Percentiles rank a stretch among this genome's conserved stretches.
These are phyloP conservation scores for Phacellophora camtschatica DNA, from an alignment of 30 jellyfish, hydroid and myxozoan genomes.

Conservation along the genomic window DNA sequence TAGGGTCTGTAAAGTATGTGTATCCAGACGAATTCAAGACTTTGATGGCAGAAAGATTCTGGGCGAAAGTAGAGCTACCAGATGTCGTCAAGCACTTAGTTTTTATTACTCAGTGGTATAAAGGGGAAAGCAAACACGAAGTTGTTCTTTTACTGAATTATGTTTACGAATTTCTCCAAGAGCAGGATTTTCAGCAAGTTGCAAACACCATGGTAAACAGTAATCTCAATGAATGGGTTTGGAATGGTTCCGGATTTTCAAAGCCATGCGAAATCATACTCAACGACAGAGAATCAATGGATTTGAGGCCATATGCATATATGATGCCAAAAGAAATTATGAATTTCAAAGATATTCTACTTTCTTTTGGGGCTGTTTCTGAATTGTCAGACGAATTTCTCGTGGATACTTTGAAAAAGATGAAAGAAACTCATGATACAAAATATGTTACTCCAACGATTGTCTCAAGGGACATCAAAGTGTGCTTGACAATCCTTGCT, in stretches of 20 bases:
- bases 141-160: neutral
- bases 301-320: conserved; percentile 28
- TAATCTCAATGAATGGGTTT: conserved; percentile 4
- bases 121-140: neutral
- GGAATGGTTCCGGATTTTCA: conserved; percentile 38
- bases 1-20: neutral
- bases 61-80: neutral
- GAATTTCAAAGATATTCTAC: neutral
- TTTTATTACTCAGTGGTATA: neutral
- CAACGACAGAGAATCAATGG: neutral
- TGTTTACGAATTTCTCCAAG: neutral
- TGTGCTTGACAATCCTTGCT: neutral
- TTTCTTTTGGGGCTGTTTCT: neutral
- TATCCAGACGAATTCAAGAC: neutral
- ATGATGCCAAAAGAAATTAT: conserved; percentile 7
- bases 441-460: neutral
- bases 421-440: conserved; percentile 21
- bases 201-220: neutral
- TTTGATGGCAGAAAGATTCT: neutral
- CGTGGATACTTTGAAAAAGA: conserved; percentile 14
- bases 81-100: neutral
- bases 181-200: neutral
- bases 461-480: neutral
- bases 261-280: neutral
- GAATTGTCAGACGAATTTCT: neutral